Evolutionary conservation across 2,113 vertebrate species (phyloP), one percentile per base, ranked within the genome.

Genomic region (Odobenus rosmarus): DNA sequence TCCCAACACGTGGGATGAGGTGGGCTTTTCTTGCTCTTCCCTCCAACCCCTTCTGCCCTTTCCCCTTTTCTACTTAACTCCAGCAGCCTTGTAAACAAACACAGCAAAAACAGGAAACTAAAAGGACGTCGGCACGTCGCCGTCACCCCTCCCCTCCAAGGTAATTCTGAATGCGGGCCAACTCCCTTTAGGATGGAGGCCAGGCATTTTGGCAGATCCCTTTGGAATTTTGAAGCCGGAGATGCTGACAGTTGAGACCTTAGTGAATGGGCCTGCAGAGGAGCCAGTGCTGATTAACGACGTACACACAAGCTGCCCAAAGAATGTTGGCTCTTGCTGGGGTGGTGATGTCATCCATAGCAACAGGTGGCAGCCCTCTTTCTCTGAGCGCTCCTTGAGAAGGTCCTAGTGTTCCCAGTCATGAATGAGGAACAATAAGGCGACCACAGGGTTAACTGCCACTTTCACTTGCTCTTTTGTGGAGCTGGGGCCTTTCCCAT

Each of bases 271-370:
- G 90, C 59, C 96, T 92, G 90, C 72, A 0, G 93, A 92, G 93
- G 51, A 71, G 83, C 94, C 55, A 10, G 39, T 5, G 18, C 91
- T 98, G 97, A 97, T 98, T 93, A 98, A 97, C 18, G 79, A 94
- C 82, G 49, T 88, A 83, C 67, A 79, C 80, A 89, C 86, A 93
- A 83, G 96, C 93, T 71, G 0, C 0, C 55, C 94, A 69, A 95
- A 97, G 91, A 8, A 53, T 51, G 92, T 80, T 81, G 84, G 96
- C 85, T 97, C 88, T 96, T 59, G 97, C 91, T 26, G 79, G 36
- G 46, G 5, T 0, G 55, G 57, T 99, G 98, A 99, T 98, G 98
- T 99, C 98, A 99, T 97, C 98, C 98, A 82, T 96, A 95, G 98
- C 98, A 98, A 98, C 98, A 98, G 98, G 98, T 97, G 98, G 98